Base-by-base conservation (phyloP, 2,113 vertebrate species). In the Chaetodon trifascialis region DNA sequence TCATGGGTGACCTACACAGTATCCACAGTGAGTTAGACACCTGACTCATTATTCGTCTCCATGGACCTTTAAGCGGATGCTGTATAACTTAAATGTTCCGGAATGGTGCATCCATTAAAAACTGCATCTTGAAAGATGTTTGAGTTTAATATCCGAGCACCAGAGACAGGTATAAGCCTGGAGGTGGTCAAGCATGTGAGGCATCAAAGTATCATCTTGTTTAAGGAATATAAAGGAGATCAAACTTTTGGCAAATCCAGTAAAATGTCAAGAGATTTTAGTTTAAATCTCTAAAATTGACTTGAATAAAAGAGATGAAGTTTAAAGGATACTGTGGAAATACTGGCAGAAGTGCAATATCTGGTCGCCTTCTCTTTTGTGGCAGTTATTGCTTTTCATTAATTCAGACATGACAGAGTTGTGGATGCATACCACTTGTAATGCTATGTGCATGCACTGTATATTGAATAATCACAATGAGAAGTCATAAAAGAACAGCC, bases 1-100 rank as follows among this genome's bases (percentile, higher is more conserved):
- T 95, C 72, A 90, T 91, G 85, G 93, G 86, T 84, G 92, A 94
- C 52, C 68, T 90, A 11, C 94, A 54, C 51, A 88, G 77, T 75
- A 54, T 90, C 62, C 89, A 89, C 78, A 81, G 95, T 95, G 64
- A 95, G 95, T 88, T 59, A 6, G 23, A 64, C 0, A 55, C 25
- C 7, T 9, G 10, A 64, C 10, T 36, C 21, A 38, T 68, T 47
- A 11, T 59, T 83, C 23, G 52, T 8, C 36, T 2, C 4, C 12
- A 34, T 25, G 21, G 5, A 36, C 9, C 2, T 52, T 51, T 16
- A 38, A 16, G 47, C 30, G 0, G 17, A 12, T 66, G 49, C 21
- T 23, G 25, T 19, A 40, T 60, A 40, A 40, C 2, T 17, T 16
- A 2, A 7, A 38, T 25, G 38, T 54, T 30, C 30, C 3, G 2